These are phyloP conservation scores for Lasiurus cinereus DNA, from an alignment of 2,113 vertebrate genomes.

Conservation along the genomic window DNA sequence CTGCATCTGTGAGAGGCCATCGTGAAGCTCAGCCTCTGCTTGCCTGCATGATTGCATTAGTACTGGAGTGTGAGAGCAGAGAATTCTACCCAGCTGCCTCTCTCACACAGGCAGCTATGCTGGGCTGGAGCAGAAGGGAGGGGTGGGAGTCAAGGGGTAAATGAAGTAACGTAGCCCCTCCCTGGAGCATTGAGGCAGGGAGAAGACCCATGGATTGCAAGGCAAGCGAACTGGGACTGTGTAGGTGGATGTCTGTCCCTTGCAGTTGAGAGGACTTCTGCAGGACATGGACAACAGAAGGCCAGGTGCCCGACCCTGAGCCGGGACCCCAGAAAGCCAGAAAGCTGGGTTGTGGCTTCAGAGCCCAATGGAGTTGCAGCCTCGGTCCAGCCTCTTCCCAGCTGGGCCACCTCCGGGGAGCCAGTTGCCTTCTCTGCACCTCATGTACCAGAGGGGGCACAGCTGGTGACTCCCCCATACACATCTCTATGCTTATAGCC, in stretches of 20 bases:
- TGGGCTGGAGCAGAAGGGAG: not conserved
- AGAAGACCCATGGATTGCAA: not conserved
- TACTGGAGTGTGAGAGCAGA: not conserved
- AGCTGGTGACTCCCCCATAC: not conserved
- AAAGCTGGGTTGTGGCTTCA: not conserved
- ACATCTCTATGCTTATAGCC: no score
- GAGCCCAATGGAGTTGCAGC: not conserved
- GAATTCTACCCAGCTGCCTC: not conserved
- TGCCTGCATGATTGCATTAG: not conserved
- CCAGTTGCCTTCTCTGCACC: not conserved
- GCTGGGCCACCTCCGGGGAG: not conserved
- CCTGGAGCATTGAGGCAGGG: not conserved
- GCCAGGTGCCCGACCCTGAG: not conserved
- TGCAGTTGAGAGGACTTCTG: not conserved
- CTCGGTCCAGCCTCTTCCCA: not conserved
- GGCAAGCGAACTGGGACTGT: not conserved
- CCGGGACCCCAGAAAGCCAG: not conserved
- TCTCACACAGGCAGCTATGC: not conserved
- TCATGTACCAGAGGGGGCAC: not conserved
- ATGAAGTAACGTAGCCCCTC: rapidly evolving
- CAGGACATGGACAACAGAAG: rapidly evolving
- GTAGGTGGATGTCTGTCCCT: rapidly evolving
- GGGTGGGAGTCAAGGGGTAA: not conserved
- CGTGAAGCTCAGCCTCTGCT: rapidly evolving
- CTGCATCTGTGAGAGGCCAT: not conserved